phyloP scores from a whole-genome alignment of 2,113 vertebrate species.

The Aix galericulata region DNA sequence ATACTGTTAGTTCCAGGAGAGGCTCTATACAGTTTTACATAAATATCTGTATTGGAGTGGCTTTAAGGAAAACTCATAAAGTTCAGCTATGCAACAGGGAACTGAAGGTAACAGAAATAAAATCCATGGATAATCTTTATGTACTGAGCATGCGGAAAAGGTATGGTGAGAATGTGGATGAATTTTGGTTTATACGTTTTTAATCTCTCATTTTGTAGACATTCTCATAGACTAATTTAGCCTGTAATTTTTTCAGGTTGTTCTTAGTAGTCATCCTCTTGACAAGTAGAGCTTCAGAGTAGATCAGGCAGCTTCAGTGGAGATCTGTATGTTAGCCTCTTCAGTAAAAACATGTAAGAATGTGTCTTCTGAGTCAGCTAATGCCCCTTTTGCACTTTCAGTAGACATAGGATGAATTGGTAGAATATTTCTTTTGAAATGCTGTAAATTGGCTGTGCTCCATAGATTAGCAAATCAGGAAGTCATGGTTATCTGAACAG shows the following conservation, averaged over 20 bases:
- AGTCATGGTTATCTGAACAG: background rate
- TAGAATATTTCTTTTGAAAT: background rate
- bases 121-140: background rate
- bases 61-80: background rate
- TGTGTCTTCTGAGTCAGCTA: background rate
- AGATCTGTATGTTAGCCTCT: background rate
- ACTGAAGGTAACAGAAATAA: background rate
- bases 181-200: background rate
- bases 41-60: background rate
- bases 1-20: background rate
- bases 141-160: background rate
- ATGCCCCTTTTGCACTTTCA: background rate
- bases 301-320: background rate
- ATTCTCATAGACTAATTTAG: background rate
- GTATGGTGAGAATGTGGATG: background rate
- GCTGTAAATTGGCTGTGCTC: background rate
- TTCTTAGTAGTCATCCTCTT: background rate
- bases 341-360: background rate
- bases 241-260: background rate
- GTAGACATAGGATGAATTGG: background rate
- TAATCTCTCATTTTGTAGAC: background rate
- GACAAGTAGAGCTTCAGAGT: background rate
- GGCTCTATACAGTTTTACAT: background rate
- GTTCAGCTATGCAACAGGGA: background rate
- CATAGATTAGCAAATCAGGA: background rate